phyloP scores from a whole-genome alignment of 2,888 invertebrate genomes.

The Glyphotaelius pellucidus region DNA sequence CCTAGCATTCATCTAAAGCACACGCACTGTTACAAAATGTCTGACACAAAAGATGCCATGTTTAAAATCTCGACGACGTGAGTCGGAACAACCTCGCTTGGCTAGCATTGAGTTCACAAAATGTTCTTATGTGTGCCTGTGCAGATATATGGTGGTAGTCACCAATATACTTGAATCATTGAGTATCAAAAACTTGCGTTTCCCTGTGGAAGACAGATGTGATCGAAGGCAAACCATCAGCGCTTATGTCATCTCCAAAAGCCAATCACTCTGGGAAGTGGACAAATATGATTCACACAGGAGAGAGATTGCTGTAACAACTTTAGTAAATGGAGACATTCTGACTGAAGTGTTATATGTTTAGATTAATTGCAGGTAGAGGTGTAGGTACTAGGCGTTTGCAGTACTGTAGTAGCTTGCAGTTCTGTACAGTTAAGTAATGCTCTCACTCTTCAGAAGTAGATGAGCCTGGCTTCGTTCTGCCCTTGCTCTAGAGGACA shows the following conservation, averaged over 20 bases:
- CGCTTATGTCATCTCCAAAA: background rate
- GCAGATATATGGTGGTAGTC: no score
- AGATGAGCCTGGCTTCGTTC: conserved; percentile 93
- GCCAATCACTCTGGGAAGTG: background rate
- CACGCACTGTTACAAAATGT: no score
- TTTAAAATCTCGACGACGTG: no score
- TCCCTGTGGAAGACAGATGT: background rate
- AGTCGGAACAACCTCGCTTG: no score
- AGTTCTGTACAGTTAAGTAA: background rate
- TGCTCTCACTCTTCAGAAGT: conserved; percentile 82
- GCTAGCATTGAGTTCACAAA: no score
- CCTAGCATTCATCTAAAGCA: no score
- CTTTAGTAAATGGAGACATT: background rate
- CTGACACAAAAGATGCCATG: no score
- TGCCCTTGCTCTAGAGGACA: conserved; percentile 98
- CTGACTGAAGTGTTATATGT: background rate
- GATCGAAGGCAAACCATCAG: background rate
- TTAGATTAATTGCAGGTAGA: background rate
- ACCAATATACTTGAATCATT: no score
- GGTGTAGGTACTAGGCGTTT: background rate
- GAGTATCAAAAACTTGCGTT: no score
- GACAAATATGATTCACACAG: background rate
- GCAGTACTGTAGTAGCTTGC: background rate
- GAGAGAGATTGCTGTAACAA: background rate
- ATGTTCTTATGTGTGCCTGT: no score